Conservation (phyloP, 2,113 vertebrate genomes). For the Apteryx mantelli region DNA sequence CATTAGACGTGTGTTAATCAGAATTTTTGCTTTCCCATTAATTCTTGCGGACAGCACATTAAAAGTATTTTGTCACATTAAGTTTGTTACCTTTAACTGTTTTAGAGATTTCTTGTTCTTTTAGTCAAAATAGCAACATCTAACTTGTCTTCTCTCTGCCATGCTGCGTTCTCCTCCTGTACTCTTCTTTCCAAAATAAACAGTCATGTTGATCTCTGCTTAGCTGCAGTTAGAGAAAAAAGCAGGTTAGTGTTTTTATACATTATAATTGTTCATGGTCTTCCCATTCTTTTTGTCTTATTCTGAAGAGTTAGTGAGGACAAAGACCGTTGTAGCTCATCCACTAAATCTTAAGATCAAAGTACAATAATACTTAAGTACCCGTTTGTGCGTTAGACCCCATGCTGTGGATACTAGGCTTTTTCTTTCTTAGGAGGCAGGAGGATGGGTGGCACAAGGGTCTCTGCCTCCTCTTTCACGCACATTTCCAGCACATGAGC, state of each 20-base stretch:
- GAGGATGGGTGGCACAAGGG: neutral
- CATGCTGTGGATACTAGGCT: fast-evolving
- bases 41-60: fast-evolving
- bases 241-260: neutral
- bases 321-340: fast-evolving
- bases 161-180: neutral
- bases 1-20: fast-evolving
- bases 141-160: neutral
- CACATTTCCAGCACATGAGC: neutral
- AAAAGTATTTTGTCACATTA: fast-evolving
- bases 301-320: neutral
- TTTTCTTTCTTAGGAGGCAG: neutral
- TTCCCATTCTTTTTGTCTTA: fast-evolving
- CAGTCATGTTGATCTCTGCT: fast-evolving
- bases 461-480: neutral
- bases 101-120: neutral
- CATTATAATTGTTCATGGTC: fast-evolving
- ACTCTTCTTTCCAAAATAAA: neutral
- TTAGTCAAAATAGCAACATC: fast-evolving
- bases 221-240: neutral
- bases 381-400: fast-evolving
- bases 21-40: neutral
- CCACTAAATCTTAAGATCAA: fast-evolving
- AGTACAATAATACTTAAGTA: fast-evolving
- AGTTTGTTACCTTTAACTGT: neutral